Evolutionary conservation across 2,888 invertebrate species (phyloP), one percentile per base, ranked within the genome.

Genomic region (Phorcus lineatus): DNA sequence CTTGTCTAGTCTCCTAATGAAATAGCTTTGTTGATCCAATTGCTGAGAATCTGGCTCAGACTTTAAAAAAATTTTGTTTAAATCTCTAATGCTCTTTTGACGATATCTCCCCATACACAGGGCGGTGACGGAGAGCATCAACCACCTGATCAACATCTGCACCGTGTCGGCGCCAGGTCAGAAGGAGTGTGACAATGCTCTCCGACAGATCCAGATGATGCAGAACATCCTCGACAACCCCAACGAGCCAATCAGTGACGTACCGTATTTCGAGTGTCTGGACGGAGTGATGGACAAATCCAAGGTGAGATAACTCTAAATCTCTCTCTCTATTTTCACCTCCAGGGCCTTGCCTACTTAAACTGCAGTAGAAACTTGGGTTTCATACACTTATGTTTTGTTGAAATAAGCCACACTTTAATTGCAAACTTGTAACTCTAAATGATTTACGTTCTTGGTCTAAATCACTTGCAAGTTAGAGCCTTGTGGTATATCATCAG

Each of bases 131-230:
- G 98, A 98, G 87, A 97, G 96, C 92, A 97, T 99, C 86, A 99
- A 98, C 92, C 95, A 96, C 88, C 94, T 99, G 83, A 96, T 98
- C 86, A 96, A 97, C 92, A 96, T 96, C 6, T 92, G 92, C 81
- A 97, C 97, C 0, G 96, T 96, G 53, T 97, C 97, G 0, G 97
- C 97, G 0, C 98, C 99, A 0, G 98, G 99, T 0, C 98, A 98
- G 94, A 97, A 97, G 92, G 99, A 99, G 92, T 99, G 99, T 93
- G 98, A 97, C 92, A 98, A 97, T 86, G 98, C 99, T 0, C 96
- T 99, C 78, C 70, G 74, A 16, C 55, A 40, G 75, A 85, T 88
- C 40, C 89, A 94, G 92, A 96, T 97, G 80, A 95, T 97, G 93
- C 95, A 96, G 24, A 96, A 96, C 0, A 94, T 98, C 83, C 94